Conservation (phyloP, 2,888 invertebrate species). For the Ctenicera cuprea region DNA sequence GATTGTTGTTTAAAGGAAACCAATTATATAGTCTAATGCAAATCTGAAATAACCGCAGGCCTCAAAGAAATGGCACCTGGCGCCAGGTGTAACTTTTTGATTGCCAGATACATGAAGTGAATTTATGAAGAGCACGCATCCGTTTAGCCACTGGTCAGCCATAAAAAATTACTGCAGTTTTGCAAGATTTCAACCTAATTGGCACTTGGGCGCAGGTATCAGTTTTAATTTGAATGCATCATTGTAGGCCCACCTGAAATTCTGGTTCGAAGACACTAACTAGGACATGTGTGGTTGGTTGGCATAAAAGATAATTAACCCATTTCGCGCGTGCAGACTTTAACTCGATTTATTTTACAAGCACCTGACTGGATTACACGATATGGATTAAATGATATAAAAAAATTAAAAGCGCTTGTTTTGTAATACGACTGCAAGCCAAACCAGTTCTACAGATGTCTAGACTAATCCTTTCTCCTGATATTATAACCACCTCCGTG, state of each 20-base stretch:
- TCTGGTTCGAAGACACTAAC: background rate
- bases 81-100: constrained; percentile 51
- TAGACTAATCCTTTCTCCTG: constrained; percentile 11
- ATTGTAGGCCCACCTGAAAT: background rate
- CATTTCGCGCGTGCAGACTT: constrained; percentile 14
- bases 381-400: constrained; percentile 4
- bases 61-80: constrained; percentile 44
- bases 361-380: constrained; percentile 29
- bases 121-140: constrained; percentile 41
- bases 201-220: background rate
- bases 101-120: constrained; percentile 38
- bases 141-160: constrained; percentile 32
- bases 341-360: constrained; percentile 21
- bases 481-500: constrained; percentile 12
- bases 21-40: constrained; percentile 39
- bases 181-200: constrained; percentile 32
- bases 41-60: constrained; percentile 42
- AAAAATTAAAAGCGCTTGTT: constrained; percentile 3
- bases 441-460: constrained; percentile 22
- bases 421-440: constrained; percentile 7
- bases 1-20: no score
- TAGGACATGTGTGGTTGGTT: background rate
- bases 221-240: constrained; percentile 14
- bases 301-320: constrained; percentile 24
- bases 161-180: constrained; percentile 26